Base-by-base conservation (phyloP, 2,888 invertebrate genomes). In the Embidobia sp. region DNA sequence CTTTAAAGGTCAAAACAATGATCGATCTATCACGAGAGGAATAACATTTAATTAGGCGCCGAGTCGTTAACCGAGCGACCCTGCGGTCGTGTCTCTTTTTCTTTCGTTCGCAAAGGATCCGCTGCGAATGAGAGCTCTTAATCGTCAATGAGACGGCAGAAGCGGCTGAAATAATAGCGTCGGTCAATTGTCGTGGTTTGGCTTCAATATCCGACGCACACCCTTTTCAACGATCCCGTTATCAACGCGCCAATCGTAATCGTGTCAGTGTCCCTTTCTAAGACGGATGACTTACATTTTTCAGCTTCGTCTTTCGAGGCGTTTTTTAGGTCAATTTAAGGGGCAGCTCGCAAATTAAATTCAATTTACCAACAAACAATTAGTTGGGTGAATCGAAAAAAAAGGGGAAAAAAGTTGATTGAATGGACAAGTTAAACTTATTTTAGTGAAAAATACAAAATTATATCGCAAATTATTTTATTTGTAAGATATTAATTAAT, bases 11-110 rank as follows among this genome's bases (percentile, higher is more conserved):
- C 78, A 78, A 78, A 79, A 78, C 76, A 80, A 78, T 78, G 80
- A 80, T 80, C 78, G 77, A 80, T 78, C 78, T 77, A 79, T 80
- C 79, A 78, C 59, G 63, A 74, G 44, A 53, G 78, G 73, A 79
- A 79, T 78, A 79, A 78, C 80, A 80, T 79, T 80, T 80, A 80
- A 80, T 80, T 80, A 80, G 77, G 75, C 78, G 77, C 73, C 78
- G 76, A 77, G 80, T 79, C 79, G 76, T 80, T 79, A 80, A 75
- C 79, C 77, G 78, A 70, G 37, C 64, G 79, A 75, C 75, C 78
- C 79, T 69, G 75, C 55, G 77, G 67, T 76, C 64, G 74, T 79
- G 79, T 79, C 80, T 80, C 63, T 72, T 72, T n/a, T n/a, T 74
- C 78, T 55, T 55, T 46, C 55, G 35, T 53, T 51, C 48, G 46